These are phyloP conservation scores for Leptodactylus fallax DNA, from an alignment of 2,797 vertebrate species.

Conservation along the genomic window DNA sequence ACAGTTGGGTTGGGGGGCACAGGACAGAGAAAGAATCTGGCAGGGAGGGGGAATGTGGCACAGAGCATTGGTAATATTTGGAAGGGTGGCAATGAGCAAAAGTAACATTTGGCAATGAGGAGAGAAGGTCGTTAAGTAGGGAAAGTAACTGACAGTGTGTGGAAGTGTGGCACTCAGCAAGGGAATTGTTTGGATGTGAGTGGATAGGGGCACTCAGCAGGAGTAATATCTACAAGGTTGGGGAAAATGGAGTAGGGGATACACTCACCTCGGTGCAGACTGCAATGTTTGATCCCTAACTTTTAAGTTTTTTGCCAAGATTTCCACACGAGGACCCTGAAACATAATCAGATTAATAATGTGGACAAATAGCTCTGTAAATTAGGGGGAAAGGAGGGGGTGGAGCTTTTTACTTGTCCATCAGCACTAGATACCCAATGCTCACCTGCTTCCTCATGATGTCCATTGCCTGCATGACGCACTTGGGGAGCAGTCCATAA, in stretches of 20 bases:
- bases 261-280: constrained; percentile 87
- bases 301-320: constrained; percentile 95
- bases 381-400: not conserved
- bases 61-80: not conserved
- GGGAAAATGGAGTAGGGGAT: not conserved
- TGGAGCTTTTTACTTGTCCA: no score
- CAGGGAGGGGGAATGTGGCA: no score
- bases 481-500: constrained; percentile 92
- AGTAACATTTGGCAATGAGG: not conserved
- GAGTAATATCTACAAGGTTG: no score
- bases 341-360: constrained; percentile 43
- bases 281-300: constrained; percentile 97
- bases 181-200: not conserved
- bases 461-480: constrained; percentile 97
- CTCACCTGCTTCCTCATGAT: constrained; percentile 97
- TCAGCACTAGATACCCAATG: not conserved
- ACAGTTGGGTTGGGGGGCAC: not conserved
- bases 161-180: not conserved
- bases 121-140: no score
- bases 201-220: not conserved
- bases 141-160: no score
- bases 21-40: no score
- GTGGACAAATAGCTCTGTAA: no score
- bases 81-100: not conserved
- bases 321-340: constrained; percentile 95